phyloP scores from a whole-genome alignment of 2,888 invertebrate species.

The Limnephilus marmoratus region DNA sequence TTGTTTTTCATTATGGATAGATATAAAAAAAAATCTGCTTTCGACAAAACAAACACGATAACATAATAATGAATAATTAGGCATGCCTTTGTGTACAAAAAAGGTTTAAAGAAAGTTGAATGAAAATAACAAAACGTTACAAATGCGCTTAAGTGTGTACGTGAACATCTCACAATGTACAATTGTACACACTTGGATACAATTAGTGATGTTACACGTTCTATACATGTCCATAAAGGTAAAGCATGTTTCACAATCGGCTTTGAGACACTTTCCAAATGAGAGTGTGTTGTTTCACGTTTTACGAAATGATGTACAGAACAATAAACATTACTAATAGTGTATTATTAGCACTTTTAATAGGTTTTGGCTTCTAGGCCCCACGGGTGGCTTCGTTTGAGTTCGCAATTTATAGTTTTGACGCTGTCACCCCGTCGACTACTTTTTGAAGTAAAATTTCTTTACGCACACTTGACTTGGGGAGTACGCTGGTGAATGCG shows the following conservation, averaged over 20 bases:
- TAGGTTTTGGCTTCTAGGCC: background rate
- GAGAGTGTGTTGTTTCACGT: constrained; percentile 5
- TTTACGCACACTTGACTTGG: too few species aligned
- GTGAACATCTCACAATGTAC: background rate
- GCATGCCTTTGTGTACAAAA: background rate
- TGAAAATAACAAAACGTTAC: background rate
- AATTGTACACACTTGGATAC: constrained; percentile 4
- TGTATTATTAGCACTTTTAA: background rate
- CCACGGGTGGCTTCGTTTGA: background rate
- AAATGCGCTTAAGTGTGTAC: background rate
- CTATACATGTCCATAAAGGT: constrained; percentile 21
- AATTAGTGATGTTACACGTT: background rate
- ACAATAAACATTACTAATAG: background rate
- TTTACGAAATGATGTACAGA: background rate
- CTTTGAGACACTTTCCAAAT: constrained; percentile 29
- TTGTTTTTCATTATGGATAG: too few species aligned
- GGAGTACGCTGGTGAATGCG: too few species aligned
- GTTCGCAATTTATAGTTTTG: too few species aligned
- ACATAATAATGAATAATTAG: background rate
- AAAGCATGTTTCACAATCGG: constrained; percentile 22
- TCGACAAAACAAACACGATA: background rate
- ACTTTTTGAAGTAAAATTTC: too few species aligned
- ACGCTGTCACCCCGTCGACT: too few species aligned
- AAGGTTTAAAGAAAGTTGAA: background rate
- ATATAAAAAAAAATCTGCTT: background rate